phyloP scores from a whole-genome alignment of 2,888 invertebrate species.

The Drosophila quinaria region DNA sequence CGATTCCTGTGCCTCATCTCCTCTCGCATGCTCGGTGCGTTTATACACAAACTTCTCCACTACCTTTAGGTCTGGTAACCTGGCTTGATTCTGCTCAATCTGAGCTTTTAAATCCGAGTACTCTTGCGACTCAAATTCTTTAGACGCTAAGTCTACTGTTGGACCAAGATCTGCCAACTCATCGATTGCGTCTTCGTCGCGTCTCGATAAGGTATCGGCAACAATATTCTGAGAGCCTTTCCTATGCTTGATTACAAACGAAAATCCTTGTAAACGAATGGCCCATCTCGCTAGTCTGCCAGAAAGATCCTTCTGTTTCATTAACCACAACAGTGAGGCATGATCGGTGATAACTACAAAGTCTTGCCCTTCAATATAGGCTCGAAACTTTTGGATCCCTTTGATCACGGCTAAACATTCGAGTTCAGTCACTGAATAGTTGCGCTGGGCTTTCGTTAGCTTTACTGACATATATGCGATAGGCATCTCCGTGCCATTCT shows the following conservation, averaged over 20 bases:
- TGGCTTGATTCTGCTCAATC: not conserved
- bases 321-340: not conserved
- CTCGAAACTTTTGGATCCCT: not conserved
- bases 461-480: conserved; percentile 2
- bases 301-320: not conserved
- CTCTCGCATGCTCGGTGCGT: not conserved
- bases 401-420: not conserved
- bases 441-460: not conserved
- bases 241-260: not conserved
- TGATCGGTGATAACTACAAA: conserved; percentile 6
- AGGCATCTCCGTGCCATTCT: not conserved
- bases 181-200: not conserved
- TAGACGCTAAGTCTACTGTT: no score
- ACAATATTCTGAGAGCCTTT: no score
- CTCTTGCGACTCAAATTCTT: not conserved
- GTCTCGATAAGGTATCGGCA: no score
- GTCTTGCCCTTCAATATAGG: not conserved
- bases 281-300: not conserved
- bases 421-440: not conserved
- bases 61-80: not conserved
- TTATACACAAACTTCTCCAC: not conserved
- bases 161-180: no score
- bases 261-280: not conserved
- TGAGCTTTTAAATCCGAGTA: not conserved
- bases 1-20: not conserved